Conservation (phyloP, 2,113 vertebrate genomes). For the Rhinopithecus roxellana region DNA sequence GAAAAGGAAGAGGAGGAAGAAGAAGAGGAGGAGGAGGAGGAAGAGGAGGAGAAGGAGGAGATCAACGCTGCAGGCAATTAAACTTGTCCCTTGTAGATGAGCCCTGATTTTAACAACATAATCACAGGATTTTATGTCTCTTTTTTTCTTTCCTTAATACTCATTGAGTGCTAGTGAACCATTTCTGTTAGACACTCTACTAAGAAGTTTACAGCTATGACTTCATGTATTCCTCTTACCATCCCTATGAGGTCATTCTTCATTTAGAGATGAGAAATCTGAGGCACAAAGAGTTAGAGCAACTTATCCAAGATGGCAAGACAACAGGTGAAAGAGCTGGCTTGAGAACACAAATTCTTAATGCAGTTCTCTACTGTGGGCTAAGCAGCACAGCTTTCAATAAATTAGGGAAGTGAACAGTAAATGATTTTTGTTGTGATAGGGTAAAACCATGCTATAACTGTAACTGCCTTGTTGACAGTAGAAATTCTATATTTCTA, state of each 20-base stretch:
- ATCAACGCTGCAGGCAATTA: neutral
- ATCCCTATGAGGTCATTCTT: neutral
- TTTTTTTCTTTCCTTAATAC: neutral
- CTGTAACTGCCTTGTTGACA: neutral
- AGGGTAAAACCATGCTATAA: neutral
- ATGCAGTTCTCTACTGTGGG: neutral
- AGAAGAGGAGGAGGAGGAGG: too few relatives aligned
- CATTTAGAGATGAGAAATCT: neutral
- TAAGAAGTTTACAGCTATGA: neutral
- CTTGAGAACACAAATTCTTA: neutral
- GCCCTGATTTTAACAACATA: neutral
- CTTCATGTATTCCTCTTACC: neutral
- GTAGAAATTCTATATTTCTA: neutral
- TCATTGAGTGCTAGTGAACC: neutral
- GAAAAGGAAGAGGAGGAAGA: accelerated
- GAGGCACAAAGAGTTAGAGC: neutral
- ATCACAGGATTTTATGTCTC: neutral
- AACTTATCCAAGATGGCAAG: neutral
- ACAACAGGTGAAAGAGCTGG: neutral
- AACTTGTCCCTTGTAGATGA: neutral
- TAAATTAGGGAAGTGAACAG: neutral
- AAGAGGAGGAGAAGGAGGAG: too few relatives aligned
- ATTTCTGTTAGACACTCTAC: neutral
- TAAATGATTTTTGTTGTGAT: neutral
- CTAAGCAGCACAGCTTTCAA: neutral